Base-by-base conservation (phyloP, 2,888 invertebrate species). In the Stomorhina lunata region DNA sequence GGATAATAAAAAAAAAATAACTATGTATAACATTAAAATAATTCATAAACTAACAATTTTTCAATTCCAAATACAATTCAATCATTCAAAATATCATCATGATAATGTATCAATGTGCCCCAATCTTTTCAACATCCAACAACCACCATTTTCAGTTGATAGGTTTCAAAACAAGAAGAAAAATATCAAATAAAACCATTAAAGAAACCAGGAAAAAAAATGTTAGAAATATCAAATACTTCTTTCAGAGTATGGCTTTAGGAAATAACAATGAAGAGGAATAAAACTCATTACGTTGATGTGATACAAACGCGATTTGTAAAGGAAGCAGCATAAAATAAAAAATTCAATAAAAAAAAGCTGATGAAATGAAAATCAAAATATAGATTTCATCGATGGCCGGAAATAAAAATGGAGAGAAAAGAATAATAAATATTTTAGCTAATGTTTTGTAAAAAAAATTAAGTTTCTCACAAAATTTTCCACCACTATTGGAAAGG, bases 171-270 rank as follows among this genome's bases (percentile, higher is more conserved):
- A 57, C 6, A 12, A 12, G 34, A 6, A 57, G 5, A 20, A 34
- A 57, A 34, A 22, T n/a, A n/a, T n/a, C n/a, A n/a, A n/a, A n/a
- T n/a, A 22, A 53, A 57, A 34, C 29, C 20, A 55, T 25, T 32
- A 53, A 79, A 65, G 4, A 61, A 80, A 75, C 45, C 43, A 45
- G 63, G n/a, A 63, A 55, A 57, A 55, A 61, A 71, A 43, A 59
- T n/a, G n/a, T n/a, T n/a, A n/a, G 34, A 59, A 71, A 78, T 65
- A 72, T 40, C 66, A 50, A 72, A 57, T 75, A 63, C 55, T 45
- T 61, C 34, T 55, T 55, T 61, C 68, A 63, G 37, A 48, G 59
- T 27, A 15, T 59, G 27, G 4, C 40, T 61, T 48, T 27, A 20
- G 48, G 25, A 25, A 57, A 43, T 27, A 37, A 48, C 32, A 76